phyloP scores from a whole-genome alignment of 2,888 invertebrate species.

The Ophraella communa region DNA sequence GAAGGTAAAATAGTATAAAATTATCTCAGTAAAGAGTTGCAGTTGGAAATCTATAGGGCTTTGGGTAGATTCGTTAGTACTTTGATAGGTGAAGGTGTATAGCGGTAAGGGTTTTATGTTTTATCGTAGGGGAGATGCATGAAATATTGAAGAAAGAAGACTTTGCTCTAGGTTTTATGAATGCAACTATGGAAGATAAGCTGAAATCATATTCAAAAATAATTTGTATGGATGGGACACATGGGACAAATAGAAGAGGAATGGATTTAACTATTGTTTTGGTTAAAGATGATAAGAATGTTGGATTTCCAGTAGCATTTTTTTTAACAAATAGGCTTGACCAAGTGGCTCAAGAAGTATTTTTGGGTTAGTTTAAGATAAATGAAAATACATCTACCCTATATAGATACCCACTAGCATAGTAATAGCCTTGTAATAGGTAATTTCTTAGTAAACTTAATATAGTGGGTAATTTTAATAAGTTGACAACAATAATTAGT shows the following conservation, averaged over 20 bases:
- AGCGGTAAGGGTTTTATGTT: no score
- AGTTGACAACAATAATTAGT: no score
- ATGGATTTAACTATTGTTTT: slow-evolving; percentile 11
- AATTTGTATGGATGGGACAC: not conserved
- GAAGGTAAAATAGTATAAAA: slow-evolving; percentile 30
- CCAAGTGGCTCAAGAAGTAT: slow-evolving; percentile 29
- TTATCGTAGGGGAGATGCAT: slow-evolving; percentile 31
- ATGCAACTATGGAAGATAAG: slow-evolving; percentile 31
- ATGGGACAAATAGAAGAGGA: not conserved
- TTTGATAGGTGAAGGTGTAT: no score
- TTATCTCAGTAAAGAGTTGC: no score
- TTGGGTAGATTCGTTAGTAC: no score
- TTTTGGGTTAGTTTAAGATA: slow-evolving; percentile 22
- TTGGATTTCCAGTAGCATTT: slow-evolving; percentile 33
- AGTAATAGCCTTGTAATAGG: no score
- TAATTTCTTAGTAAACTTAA: no score
- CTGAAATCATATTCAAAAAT: slow-evolving; percentile 3
- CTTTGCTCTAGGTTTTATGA: slow-evolving; percentile 37
- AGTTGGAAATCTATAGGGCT: not conserved
- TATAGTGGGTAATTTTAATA: no score
- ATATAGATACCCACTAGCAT: no score
- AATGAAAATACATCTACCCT: no score
- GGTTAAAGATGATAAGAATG: slow-evolving; percentile 35
- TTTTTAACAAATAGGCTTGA: slow-evolving; percentile 31
- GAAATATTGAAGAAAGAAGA: slow-evolving; percentile 28